phyloP scores from a whole-genome alignment of 2,113 vertebrate genomes.

The Chloebia gouldiae region DNA sequence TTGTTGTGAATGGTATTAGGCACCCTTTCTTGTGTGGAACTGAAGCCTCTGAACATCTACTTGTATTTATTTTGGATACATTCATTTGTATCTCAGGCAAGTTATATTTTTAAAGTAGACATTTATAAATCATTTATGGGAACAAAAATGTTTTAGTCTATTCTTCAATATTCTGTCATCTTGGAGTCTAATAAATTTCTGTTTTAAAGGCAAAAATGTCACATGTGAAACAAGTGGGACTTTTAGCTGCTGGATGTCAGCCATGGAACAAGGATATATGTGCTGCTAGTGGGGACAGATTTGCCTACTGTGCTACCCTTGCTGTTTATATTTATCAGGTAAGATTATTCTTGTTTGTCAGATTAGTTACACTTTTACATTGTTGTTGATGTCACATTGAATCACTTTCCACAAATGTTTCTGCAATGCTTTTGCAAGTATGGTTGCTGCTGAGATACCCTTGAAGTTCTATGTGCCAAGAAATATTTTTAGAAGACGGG shows the following conservation, averaged over 20 bases:
- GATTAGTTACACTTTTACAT: neutral
- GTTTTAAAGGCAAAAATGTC: conserved; percentile 84
- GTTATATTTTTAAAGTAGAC: neutral
- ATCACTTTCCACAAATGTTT: neutral
- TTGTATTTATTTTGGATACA: neutral
- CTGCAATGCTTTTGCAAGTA: neutral
- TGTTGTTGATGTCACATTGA: neutral
- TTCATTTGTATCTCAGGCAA: neutral
- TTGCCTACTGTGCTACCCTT: conserved; percentile 96
- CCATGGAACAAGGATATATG: conserved; percentile 99
- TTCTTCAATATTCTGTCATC: neutral
- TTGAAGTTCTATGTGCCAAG: neutral
- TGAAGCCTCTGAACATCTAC: neutral
- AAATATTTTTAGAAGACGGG: neutral
- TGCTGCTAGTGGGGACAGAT: conserved; percentile 90
- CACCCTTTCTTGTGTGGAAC: neutral
- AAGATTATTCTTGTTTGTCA: neutral
- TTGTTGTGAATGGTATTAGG: neutral
- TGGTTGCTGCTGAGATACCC: neutral
- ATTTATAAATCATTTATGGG: neutral
- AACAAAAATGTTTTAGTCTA: neutral
- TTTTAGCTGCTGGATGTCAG: conserved; percentile 94
- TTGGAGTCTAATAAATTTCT: neutral
- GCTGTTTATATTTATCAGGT: conserved; percentile 98
- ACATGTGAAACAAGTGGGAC: conserved; percentile 94